These are phyloP conservation scores for Lasioglossum calceatum DNA, from an alignment of 2,888 invertebrate species.

Conservation along the genomic window DNA sequence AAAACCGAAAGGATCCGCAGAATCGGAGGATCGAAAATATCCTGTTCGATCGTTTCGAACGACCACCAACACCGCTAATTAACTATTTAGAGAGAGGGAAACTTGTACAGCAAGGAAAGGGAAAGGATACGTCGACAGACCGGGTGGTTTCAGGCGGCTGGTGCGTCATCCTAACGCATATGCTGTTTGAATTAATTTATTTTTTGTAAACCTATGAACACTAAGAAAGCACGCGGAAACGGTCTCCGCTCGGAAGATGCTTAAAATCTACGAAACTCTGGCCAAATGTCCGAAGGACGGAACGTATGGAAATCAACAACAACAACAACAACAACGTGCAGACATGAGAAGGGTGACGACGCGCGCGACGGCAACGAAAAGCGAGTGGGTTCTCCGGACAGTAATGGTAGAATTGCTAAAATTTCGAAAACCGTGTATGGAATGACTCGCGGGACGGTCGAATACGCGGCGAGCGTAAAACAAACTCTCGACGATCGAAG, in stretches of 20 bases:
- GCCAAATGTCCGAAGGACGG: conserved; percentile 74
- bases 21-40: not conserved
- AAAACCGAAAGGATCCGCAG: not conserved
- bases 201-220: conserved; percentile 82
- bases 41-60: not conserved
- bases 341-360: not conserved
- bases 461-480: not conserved
- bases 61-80: not conserved
- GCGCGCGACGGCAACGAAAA: not conserved
- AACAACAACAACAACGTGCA: not conserved
- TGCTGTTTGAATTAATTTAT: conserved; percentile 80
- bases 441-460: not conserved
- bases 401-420: not conserved
- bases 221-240: conserved; percentile 82
- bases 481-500: not conserved
- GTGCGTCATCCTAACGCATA: conserved; percentile 58
- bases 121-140: conserved; percentile 40
- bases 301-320: conserved; percentile 20
- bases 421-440: not conserved
- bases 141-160: conserved; percentile 53
- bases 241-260: conserved; percentile 78
- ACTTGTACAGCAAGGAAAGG: conserved; percentile 10
- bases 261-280: conserved; percentile 76
- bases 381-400: not conserved
- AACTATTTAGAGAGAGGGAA: not conserved